phyloP scores from a whole-genome alignment of 2,888 invertebrate species.

The Watsonalla cultraria region DNA sequence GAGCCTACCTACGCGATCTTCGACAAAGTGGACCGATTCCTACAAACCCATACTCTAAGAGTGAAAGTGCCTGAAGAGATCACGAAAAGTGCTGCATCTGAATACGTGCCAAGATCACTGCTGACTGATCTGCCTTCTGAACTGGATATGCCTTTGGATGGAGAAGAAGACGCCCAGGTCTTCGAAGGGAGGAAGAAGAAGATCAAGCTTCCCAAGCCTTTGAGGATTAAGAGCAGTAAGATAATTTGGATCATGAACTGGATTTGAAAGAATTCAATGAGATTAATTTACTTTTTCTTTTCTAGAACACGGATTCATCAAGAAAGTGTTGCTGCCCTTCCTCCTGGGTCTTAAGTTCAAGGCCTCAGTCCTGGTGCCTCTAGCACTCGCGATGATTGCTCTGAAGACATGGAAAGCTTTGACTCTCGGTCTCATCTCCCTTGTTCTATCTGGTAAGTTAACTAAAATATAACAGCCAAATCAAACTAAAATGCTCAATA shows the following conservation, averaged over 20 bases:
- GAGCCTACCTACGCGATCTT: constrained; percentile 80
- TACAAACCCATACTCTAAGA: constrained; percentile 86
- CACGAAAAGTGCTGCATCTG: constrained; percentile 75
- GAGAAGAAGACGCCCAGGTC: constrained; percentile 64
- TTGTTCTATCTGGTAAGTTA: constrained; percentile 85
- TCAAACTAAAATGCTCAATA: no score
- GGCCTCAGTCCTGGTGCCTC: constrained; percentile 88
- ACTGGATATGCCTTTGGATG: constrained; percentile 84
- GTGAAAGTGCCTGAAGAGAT: constrained; percentile 85
- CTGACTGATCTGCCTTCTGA: constrained; percentile 81
- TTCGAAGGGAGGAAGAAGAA: constrained; percentile 74
- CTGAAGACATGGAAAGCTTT: constrained; percentile 94
- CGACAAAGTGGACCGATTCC: constrained; percentile 85
- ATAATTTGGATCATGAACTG: constrained; percentile 9
- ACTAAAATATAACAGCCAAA: no score
- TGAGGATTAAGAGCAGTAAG: constrained; percentile 74
- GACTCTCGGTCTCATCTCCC: constrained; percentile 89
- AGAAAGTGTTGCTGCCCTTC: constrained; percentile 91
- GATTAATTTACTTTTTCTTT: constrained; percentile 25
- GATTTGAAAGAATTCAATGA: not conserved
- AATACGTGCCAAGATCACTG: constrained; percentile 82
- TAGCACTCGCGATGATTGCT: constrained; percentile 89
- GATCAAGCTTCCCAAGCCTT: constrained; percentile 72
- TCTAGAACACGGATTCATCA: constrained; percentile 88
- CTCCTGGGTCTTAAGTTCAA: constrained; percentile 92